Evolutionary conservation across 2,113 vertebrate species (phyloP).

Genomic region (Phyllostomus discolor): DNA sequence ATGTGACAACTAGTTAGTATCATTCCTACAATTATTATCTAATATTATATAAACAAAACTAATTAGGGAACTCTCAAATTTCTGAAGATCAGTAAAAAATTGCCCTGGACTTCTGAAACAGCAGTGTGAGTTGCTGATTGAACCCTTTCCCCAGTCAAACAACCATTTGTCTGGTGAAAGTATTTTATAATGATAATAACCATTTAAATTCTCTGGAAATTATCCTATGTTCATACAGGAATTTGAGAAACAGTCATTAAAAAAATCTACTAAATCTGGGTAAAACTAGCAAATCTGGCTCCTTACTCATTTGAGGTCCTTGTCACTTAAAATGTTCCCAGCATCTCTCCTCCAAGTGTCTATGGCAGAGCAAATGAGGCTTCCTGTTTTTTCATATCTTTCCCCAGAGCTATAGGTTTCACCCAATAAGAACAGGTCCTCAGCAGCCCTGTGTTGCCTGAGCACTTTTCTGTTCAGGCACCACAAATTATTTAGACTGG

Average conservation of each 20-base stretch:
- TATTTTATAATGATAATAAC: not conserved
- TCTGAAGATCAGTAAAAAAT: not conserved
- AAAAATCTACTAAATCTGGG: not conserved
- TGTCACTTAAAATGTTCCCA: not conserved
- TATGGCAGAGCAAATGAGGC: too few species aligned
- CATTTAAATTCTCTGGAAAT: not conserved
- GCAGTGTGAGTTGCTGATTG: not conserved
- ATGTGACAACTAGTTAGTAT: not conserved
- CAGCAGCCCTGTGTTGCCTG: not conserved
- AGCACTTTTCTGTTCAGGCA: not conserved
- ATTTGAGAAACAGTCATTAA: not conserved
- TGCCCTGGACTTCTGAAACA: not conserved
- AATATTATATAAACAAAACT: not conserved
- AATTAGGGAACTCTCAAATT: not conserved
- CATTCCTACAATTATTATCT: not conserved
- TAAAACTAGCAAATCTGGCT: not conserved
- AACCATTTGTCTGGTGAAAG: not conserved
- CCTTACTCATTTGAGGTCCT: too few species aligned
- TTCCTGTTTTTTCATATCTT: not conserved
- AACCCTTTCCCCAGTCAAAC: not conserved
- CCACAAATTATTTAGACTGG: not conserved
- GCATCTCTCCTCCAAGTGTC: not conserved
- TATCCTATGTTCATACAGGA: not conserved
- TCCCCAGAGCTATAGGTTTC: not conserved
- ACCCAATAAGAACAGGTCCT: not conserved